Conservation (phyloP, 2,888 invertebrate species). For the Tetramorium bicarinatum region DNA sequence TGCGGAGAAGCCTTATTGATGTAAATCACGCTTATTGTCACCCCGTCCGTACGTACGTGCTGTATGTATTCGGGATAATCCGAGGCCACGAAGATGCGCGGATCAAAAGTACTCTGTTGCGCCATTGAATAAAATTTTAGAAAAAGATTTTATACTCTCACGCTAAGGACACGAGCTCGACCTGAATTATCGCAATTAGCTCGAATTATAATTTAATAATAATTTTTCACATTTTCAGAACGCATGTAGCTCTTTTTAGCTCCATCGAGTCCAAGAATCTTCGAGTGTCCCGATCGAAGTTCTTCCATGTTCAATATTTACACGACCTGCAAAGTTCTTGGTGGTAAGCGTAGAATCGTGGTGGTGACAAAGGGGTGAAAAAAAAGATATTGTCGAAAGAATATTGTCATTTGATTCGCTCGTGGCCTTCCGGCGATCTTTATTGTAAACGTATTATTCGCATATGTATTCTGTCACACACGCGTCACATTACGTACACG, state of each 20-base stretch:
- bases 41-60: neutral
- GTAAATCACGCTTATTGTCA: conserved; percentile 41
- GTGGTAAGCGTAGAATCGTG: conserved; percentile 4
- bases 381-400: neutral
- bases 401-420: conserved; percentile 54
- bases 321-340: neutral
- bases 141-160: neutral
- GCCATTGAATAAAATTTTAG: neutral
- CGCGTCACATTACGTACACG: conserved; percentile 56
- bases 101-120: conserved; percentile 12
- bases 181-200: neutral
- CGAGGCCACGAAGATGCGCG: neutral
- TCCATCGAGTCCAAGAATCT: neutral
- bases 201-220: neutral
- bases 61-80: neutral
- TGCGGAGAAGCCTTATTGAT: conserved; percentile 7
- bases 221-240: neutral
- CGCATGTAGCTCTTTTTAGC: neutral
- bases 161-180: neutral
- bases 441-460: conserved; percentile 43
- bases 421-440: conserved; percentile 53
- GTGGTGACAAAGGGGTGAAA: neutral
- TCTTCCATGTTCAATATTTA: neutral
- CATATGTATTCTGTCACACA: conserved; percentile 61
- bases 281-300: neutral